Evolutionary conservation across 2,113 vertebrate genomes (phyloP).

Genomic region (Sturnira hondurensis): DNA sequence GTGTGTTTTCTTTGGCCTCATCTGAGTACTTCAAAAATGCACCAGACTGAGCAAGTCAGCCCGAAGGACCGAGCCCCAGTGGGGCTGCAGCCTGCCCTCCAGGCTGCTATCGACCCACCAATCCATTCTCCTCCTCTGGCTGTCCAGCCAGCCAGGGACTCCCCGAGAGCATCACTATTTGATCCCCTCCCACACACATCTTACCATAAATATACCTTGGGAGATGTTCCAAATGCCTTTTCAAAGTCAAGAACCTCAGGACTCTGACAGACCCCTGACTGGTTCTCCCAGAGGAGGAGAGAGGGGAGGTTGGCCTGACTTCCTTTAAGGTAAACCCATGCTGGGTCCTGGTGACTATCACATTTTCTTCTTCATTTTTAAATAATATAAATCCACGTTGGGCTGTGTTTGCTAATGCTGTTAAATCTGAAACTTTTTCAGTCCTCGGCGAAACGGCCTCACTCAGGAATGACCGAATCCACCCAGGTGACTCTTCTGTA

Average conservation of each 20-base stretch:
- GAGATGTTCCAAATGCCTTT: constrained; percentile 7
- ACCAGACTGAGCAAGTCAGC: not conserved
- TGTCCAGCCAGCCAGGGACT: not conserved
- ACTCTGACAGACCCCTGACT: not conserved
- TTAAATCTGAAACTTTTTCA: not conserved
- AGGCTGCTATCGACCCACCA: not conserved
- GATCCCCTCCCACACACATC: not conserved
- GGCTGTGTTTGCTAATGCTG: not conserved
- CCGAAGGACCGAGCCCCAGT: not conserved
- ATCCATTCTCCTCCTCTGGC: not conserved
- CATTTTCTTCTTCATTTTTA: not conserved
- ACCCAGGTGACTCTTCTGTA: not conserved
- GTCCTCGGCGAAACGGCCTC: not conserved
- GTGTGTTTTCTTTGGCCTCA: not conserved
- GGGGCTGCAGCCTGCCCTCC: not conserved
- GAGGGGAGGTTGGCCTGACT: not conserved
- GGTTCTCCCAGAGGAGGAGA: not conserved
- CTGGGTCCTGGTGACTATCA: not conserved
- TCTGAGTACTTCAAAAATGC: not conserved
- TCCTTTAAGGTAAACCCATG: not conserved
- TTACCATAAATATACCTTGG: not conserved
- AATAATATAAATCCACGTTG: not conserved
- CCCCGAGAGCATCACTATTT: not conserved
- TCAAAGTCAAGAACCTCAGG: not conserved
- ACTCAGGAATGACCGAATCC: not conserved